Conservation (phyloP, 2,888 invertebrate genomes). For the Dioctria rufipes region DNA sequence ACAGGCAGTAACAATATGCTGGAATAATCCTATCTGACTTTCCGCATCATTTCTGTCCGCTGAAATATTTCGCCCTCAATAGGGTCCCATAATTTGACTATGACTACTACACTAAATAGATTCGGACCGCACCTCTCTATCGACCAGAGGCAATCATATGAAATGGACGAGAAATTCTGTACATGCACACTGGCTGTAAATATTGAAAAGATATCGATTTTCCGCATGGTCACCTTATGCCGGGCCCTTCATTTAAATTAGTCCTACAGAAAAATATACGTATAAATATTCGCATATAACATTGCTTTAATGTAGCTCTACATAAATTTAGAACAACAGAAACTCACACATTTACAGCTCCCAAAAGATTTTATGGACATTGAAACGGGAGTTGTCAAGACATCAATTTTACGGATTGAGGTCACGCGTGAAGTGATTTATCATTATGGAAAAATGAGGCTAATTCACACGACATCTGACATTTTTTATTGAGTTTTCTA, state of each 20-base stretch:
- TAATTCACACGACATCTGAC: conserved; percentile 34
- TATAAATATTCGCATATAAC: conserved; percentile 16
- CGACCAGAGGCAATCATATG: conserved; percentile 13
- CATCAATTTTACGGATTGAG: conserved; percentile 11
- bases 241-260: conserved; percentile 13
- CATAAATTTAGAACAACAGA: too few species aligned
- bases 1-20: too few species aligned
- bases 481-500: conserved; percentile 22
- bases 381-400: background rate
- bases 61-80: background rate
- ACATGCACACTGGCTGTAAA: conserved; percentile 1
- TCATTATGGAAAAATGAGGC: conserved; percentile 1
- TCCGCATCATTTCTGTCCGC: conserved; percentile 28
- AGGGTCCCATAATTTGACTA: background rate
- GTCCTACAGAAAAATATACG: background rate
- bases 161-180: conserved; percentile 20
- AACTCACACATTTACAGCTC: background rate
- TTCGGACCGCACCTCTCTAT: too few species aligned
- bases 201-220: conserved; percentile 42
- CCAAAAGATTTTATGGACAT: conserved; percentile 17
- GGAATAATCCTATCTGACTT: background rate
- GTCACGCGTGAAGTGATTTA: conserved; percentile 29
- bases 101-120: too few species aligned
- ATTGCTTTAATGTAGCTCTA: background rate
- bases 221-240: conserved; percentile 11